phyloP scores from a whole-genome alignment of 2,113 vertebrate genomes.

The Micronisus gabar region DNA sequence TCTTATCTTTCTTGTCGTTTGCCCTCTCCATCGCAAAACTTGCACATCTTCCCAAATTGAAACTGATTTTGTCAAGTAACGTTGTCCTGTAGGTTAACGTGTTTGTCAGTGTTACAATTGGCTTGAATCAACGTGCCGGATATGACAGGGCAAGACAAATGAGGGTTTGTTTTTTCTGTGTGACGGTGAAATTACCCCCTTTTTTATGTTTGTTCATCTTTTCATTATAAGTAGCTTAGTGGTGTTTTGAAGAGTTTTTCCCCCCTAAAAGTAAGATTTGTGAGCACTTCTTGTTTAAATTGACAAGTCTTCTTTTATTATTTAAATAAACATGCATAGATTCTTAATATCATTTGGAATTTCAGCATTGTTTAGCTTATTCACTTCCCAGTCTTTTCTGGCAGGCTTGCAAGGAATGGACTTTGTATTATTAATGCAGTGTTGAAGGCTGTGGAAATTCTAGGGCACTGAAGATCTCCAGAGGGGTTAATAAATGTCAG shows the following conservation, averaged over 20 bases:
- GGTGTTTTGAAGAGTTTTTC: conserved; percentile 51
- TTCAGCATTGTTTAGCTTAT: conserved; percentile 70
- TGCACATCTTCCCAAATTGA: not conserved
- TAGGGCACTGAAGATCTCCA: conserved; percentile 39
- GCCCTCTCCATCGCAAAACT: not conserved
- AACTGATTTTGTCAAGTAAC: not conserved
- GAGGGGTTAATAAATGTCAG: conserved; percentile 36
- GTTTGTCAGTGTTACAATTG: conserved; percentile 50
- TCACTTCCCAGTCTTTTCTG: conserved; percentile 68
- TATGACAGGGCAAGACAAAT: conserved; percentile 45
- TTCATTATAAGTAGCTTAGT: conserved; percentile 67
- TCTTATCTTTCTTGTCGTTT: not conserved
- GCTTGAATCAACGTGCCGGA: not conserved
- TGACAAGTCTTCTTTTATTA: conserved; percentile 61
- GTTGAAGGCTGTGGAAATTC: conserved; percentile 56
- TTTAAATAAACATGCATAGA: conserved; percentile 68
- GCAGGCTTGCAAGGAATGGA: conserved; percentile 45
- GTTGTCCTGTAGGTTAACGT: not conserved
- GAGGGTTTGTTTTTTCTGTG: conserved; percentile 53
- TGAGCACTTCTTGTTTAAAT: conserved; percentile 57
- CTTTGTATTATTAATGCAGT: conserved; percentile 52
- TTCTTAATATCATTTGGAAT: conserved; percentile 70
- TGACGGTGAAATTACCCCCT: conserved; percentile 6
- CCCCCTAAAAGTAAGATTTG: not conserved
- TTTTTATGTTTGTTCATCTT: conserved; percentile 37